Percentiles rank a stretch among this genome's conserved stretches.
Conservation (phyloP, 2,888 invertebrate species). For the Apamea monoglypha region DNA sequence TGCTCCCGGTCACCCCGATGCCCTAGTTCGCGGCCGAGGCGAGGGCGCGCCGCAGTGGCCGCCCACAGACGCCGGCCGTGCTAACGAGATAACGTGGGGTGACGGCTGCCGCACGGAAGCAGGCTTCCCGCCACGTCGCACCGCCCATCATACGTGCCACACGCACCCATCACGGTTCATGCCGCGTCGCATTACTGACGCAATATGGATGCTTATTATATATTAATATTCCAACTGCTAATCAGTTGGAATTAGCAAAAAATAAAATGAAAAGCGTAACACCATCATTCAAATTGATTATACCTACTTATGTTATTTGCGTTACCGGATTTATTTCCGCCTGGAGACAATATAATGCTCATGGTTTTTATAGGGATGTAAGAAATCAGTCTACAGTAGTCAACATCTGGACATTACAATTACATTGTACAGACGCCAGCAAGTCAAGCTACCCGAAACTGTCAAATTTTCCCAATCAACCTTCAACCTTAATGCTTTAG, state of each 20-base stretch:
- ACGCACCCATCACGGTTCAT: slow-evolving; percentile 50
- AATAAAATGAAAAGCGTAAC: not conserved
- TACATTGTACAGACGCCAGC: not conserved
- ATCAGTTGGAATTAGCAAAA: not conserved
- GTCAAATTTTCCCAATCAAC: too few species aligned
- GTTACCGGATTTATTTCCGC: not conserved
- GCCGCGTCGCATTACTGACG: slow-evolving; percentile 56
- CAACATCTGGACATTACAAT: too few species aligned
- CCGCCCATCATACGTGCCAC: slow-evolving; percentile 52
- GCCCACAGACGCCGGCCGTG: slow-evolving; percentile 75
- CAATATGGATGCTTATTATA: slow-evolving; percentile 52
- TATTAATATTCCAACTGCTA: too few species aligned
- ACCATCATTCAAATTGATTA: not conserved
- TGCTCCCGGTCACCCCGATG: slow-evolving; percentile 74
- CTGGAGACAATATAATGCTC: not conserved
- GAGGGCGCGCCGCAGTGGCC: slow-evolving; percentile 77
- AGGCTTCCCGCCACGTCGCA: slow-evolving; percentile 70
- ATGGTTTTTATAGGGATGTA: not conserved
- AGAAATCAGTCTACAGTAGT: not conserved
- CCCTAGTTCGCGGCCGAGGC: slow-evolving; percentile 80
- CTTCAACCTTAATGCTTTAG: too few species aligned
- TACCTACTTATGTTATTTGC: too few species aligned
- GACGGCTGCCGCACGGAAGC: slow-evolving; percentile 62
- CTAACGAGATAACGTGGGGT: slow-evolving; percentile 75
- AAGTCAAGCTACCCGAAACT: too few species aligned